Evolutionary conservation across 2,888 invertebrate genomes (phyloP), one percentile per base, ranked within the genome.

Genomic region (Ferrisia virgata): DNA sequence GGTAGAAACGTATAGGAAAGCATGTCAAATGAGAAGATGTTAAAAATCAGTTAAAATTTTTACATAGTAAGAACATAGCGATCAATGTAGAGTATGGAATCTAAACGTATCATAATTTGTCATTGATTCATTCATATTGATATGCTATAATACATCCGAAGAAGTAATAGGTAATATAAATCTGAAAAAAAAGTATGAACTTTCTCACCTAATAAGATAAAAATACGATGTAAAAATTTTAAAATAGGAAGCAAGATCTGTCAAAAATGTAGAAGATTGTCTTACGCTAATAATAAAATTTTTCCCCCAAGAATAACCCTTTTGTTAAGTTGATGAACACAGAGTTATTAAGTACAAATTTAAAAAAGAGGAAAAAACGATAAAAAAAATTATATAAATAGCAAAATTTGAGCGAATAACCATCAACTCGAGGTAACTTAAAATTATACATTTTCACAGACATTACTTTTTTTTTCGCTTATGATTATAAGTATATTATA

Each of bases 211-310:
- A 33, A 6, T 64, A 22, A 22, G 13, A 64, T 25, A 64, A 72
- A 72, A 33, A 72, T 72, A 72, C 33, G 40, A 72, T 72, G 33
- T 36, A 72, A n/a, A 33, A 64, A 64, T 33, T 33, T 33, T 25
- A 15, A 72, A 72, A 72, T 33, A 72, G 72, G 72, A 72, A 72
- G 72, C 72, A 72, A 72, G 72, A 72, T 72, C 72, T 72, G 33
- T 72, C n/a, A n/a, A 72, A 72, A 72, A 72, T 18, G 72, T 72
- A 72, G 47, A 72, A 72, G 72, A 72, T 72, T 72, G 72, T 72
- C 72, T 31, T 72, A 72, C 72, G 72, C 72, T 72, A 72, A 72
- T 72, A 28, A 64, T 28, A 64, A 18, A 28, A 25, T 72, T 33
- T 31, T 72, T 58, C 9, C 33, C n/a, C 15, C 28, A 25, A 64